Evolutionary conservation across 1,140 invertebrate genomes (phyloP).

Genomic region (Chrysoperla carnea): DNA sequence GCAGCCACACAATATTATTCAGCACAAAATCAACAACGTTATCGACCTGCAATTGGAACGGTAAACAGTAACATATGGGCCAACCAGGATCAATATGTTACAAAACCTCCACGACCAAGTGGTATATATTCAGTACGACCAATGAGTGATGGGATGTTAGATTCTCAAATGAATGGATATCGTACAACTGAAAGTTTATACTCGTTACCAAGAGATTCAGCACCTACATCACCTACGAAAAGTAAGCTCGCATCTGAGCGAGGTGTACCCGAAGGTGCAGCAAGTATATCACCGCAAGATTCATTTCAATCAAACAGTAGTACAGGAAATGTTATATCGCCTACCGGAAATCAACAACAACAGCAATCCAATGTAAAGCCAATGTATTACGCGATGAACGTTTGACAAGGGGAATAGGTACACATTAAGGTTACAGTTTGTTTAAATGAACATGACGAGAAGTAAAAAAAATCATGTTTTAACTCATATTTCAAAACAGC

Average conservation of each 20-base stretch:
- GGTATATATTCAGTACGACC: conserved; percentile 22
- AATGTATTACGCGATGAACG: conserved; percentile 39
- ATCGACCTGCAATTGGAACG: conserved; percentile 11
- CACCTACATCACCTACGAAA: conserved; percentile 22
- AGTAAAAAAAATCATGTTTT: not conserved
- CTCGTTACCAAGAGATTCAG: conserved; percentile 19
- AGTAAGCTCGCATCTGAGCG: conserved; percentile 30
- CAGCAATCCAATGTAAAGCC: conserved; percentile 18
- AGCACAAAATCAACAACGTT: conserved; percentile 6
- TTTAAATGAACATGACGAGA: not conserved
- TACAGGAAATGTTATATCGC: conserved; percentile 25
- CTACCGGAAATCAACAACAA: conserved; percentile 20
- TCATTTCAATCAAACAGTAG: conserved; percentile 17
- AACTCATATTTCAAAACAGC: not conserved
- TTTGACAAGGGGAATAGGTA: conserved; percentile 34
- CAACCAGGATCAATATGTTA: conserved; percentile 11
- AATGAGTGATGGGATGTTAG: conserved; percentile 13
- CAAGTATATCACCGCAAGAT: conserved; percentile 35
- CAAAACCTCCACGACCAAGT: conserved; percentile 16
- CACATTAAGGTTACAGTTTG: conserved; percentile 13
- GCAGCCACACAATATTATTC: conserved; percentile 14
- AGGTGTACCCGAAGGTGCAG: conserved; percentile 41
- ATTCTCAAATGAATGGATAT: conserved; percentile 18
- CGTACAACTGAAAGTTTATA: conserved; percentile 15
- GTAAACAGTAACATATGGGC: conserved; percentile 8